These are phyloP conservation scores for Tricholaema leucomelas DNA, from an alignment of 2,113 vertebrate species.

Conservation along the genomic window DNA sequence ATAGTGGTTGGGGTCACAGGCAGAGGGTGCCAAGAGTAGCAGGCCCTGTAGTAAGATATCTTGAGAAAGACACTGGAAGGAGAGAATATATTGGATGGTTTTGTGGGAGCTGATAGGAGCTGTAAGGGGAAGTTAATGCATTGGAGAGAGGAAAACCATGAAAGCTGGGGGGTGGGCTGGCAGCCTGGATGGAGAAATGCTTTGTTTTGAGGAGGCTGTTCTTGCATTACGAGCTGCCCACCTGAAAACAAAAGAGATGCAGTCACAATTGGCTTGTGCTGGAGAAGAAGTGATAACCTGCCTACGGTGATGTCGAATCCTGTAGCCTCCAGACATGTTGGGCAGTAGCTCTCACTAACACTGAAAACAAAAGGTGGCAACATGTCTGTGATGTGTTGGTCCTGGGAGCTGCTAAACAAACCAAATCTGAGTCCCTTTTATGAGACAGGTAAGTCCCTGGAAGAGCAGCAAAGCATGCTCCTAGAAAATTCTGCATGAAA, in stretches of 20 bases:
- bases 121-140: not conserved
- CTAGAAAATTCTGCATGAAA: not conserved
- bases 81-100: not conserved
- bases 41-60: constrained; percentile 54
- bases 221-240: not conserved
- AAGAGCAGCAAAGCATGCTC: not conserved
- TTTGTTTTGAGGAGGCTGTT: not conserved
- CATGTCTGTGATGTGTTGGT: not conserved
- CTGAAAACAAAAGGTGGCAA: not conserved
- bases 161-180: not conserved
- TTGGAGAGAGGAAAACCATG: not conserved
- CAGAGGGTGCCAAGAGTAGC: constrained; percentile 50
- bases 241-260: not conserved
- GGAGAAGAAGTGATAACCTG: not conserved
- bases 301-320: not conserved
- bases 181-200: not conserved
- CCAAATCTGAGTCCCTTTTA: not conserved
- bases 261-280: not conserved
- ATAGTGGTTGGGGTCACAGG: constrained; percentile 40
- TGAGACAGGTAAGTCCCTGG: not conserved
- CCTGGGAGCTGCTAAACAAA: not conserved
- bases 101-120: constrained; percentile 11
- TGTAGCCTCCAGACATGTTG: not conserved
- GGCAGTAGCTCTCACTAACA: constrained; percentile 4
- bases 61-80: constrained; percentile 35